These are phyloP conservation scores for Pollimyrus isidori DNA, from an alignment of 2,113 vertebrate genomes.

Conservation along the genomic window DNA sequence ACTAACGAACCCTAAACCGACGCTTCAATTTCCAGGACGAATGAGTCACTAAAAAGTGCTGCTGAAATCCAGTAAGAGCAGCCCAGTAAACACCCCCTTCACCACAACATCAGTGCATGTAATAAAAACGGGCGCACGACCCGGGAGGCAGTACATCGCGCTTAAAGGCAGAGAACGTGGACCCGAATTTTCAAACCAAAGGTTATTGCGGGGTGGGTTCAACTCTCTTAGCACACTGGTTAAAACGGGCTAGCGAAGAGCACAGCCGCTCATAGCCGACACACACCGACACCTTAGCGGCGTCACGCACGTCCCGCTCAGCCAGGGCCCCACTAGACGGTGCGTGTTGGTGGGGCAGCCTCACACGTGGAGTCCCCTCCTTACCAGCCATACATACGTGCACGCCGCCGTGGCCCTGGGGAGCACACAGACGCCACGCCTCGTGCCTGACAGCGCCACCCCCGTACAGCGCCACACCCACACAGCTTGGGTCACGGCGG, in stretches of 20 bases:
- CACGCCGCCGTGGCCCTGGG: slow-evolving; percentile 16
- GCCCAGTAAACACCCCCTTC: not conserved
- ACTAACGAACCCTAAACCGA: not conserved
- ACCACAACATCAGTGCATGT: not conserved
- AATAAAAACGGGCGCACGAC: not conserved
- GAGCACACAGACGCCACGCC: slow-evolving; percentile 60
- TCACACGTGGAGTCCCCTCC: slow-evolving; percentile 46
- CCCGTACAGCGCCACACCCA: not conserved
- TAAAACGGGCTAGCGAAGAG: not conserved
- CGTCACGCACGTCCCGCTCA: not conserved
- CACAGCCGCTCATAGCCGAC: not conserved
- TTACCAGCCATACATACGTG: slow-evolving; percentile 53
- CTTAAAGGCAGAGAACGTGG: not conserved
- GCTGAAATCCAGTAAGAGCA: not conserved
- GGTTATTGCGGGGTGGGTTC: not conserved
- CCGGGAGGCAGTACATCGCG: not conserved
- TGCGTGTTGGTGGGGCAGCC: slow-evolving; percentile 16
- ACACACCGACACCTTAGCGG: not conserved
- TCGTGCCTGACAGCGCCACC: not conserved
- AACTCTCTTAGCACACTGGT: not conserved
- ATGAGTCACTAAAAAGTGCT: not conserved
- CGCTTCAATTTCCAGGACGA: not conserved
- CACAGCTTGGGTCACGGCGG: not conserved
- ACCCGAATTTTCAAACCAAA: not conserved
- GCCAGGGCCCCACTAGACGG: no score